phyloP scores from a whole-genome alignment of 2,113 vertebrate genomes.

The Glaucidium brasilianum region DNA sequence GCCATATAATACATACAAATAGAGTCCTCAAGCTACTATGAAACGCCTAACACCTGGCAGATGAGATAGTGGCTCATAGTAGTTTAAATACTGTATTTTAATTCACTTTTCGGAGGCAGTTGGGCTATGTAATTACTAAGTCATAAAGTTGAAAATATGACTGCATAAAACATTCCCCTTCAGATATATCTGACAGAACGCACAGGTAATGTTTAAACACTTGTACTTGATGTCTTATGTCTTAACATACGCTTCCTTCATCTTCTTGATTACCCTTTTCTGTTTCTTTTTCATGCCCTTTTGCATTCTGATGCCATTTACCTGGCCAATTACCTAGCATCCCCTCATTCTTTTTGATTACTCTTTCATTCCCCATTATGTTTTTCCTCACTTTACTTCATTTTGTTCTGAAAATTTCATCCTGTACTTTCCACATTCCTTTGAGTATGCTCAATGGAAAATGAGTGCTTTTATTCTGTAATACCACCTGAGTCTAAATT shows the following conservation, averaged over 20 bases:
- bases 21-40: constrained; percentile 49
- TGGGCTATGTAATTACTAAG: constrained; percentile 60
- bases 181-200: constrained; percentile 36
- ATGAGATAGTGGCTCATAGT: constrained; percentile 53
- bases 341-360: neutral
- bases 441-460: neutral
- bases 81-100: constrained; percentile 73
- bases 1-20: constrained; percentile 62
- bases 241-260: neutral
- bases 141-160: constrained; percentile 67
- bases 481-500: neutral
- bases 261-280: neutral
- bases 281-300: neutral
- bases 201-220: constrained; percentile 52
- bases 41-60: constrained; percentile 71
- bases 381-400: neutral
- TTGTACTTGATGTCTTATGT: neutral
- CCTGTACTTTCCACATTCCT: neutral
- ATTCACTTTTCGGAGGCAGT: constrained; percentile 65
- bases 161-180: constrained; percentile 48
- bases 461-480: neutral
- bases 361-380: neutral
- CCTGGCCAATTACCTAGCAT: neutral
- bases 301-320: neutral
- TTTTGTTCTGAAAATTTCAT: neutral